These are phyloP conservation scores for Lithophane socia DNA, from an alignment of 2,888 invertebrate species.

Conservation along the genomic window DNA sequence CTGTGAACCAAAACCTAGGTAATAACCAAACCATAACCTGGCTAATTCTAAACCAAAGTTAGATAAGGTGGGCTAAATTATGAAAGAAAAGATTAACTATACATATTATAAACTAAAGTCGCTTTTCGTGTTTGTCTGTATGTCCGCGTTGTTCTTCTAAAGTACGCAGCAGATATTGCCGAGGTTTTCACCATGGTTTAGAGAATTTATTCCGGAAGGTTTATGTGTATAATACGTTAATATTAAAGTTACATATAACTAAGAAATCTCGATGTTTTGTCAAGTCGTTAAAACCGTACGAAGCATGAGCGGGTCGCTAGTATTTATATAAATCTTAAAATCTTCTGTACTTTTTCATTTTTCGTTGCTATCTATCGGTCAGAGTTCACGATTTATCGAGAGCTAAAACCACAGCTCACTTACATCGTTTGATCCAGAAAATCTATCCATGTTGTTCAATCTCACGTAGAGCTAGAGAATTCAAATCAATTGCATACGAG, in stretches of 20 bases:
- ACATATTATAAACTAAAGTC: too few species aligned
- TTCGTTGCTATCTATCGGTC: background rate
- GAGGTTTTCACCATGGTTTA: too few species aligned
- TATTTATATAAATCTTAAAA: background rate
- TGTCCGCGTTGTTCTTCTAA: too few species aligned
- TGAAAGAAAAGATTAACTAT: background rate
- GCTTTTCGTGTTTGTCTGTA: too few species aligned
- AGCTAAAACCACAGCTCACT: background rate
- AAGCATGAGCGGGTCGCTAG: background rate
- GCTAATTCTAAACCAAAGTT: background rate
- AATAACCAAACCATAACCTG: too few species aligned
- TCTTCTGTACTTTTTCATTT: background rate
- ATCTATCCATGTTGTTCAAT: slow-evolving; percentile 32
- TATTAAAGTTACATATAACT: too few species aligned
- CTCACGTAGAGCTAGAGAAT: slow-evolving; percentile 31
- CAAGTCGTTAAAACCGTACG: too few species aligned
- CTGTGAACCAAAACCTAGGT: background rate
- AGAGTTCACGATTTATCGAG: slow-evolving; percentile 8
- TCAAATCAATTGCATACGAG: slow-evolving; percentile 53
- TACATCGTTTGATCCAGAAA: slow-evolving; percentile 9
- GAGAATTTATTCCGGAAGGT: too few species aligned
- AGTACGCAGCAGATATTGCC: too few species aligned
- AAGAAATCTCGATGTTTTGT: too few species aligned
- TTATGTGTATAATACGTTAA: too few species aligned
- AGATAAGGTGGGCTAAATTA: too few species aligned